Base-by-base conservation (phyloP, 2,888 invertebrate species). In the Nymphalis urticae region DNA sequence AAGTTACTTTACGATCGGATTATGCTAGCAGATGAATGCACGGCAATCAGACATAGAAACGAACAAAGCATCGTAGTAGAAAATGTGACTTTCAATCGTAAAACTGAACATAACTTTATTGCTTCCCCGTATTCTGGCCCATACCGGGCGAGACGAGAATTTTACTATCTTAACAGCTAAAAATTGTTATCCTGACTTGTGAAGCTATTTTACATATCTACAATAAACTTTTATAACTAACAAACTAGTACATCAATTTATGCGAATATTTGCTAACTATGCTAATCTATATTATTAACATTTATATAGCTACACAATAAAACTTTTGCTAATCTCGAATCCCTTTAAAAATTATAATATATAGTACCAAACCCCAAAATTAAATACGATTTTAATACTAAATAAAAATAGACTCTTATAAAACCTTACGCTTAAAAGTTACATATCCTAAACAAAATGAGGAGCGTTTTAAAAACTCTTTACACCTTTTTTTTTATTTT, bases 61-160 rank as follows among this genome's bases (percentile, higher is more conserved):
- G 87, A 85, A 89, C 90, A 90, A 90, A 89, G 84, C 88, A 81
- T 88, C 84, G 89, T 87, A 86, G 83, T 83, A 83, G 87, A 88
- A 90, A 89, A 89, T 88, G 87, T 85, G 86, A 88, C 87, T 88
- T 88, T 87, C 84, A 88, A 86, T 90, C 86, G 87, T 90, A 88
- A 89, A 89, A 85, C 82, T 82, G 82, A 84, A 82, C 85, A 85
- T 88, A 86, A 88, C 83, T 88, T 90, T 87, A 89, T 82, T 79
- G 83, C 81, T 89, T 89, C 87, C 83, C 80, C 76, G 88, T 87
- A 89, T 85, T 67, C 66, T 66, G 61, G 66, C 48, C 85, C 82
- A 80, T 79, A 79, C 77, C 77, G 77, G 78, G 78, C 80, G 51
- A 78, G 79, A 80, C 75, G 77, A 74, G 79, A 79, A 82, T 84